A percentile compares a stretch with the other conserved stretches of the same genome.
phyloP scores from a whole-genome alignment of 1,140 invertebrate species.

The Aphidius ervi region DNA sequence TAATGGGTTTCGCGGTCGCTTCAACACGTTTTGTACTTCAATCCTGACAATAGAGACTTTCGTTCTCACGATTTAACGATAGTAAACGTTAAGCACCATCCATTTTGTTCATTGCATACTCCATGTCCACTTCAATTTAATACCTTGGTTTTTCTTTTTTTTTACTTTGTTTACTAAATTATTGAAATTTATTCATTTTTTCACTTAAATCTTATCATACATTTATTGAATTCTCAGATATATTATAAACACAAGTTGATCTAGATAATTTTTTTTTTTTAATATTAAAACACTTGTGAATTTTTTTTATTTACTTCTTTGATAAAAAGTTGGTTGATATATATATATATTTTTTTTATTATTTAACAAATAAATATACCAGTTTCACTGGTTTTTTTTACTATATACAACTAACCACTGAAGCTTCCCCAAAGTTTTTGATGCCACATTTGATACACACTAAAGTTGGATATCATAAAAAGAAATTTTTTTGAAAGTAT shows the following conservation, averaged over 20 bases:
- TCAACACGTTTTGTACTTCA: slow-evolving; percentile 32
- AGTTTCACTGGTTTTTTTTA: no score
- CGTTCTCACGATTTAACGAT: slow-evolving; percentile 30
- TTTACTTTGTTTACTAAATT: background rate
- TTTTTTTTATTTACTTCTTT: no score
- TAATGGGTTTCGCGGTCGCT: slow-evolving; percentile 38
- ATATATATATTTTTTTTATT: background rate
- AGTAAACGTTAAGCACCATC: slow-evolving; percentile 24
- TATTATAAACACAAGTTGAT: no score
- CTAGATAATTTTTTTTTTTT: background rate
- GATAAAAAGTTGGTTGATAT: background rate
- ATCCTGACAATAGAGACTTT: slow-evolving; percentile 30
- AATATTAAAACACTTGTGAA: no score
- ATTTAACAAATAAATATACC: no score
- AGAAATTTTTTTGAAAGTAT: no score
- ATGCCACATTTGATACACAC: no score
- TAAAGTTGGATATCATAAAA: no score
- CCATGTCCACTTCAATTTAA: background rate
- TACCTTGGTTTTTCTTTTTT: background rate
- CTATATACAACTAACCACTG: no score
- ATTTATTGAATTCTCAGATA: no score
- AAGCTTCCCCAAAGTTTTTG: no score
- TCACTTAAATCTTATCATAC: background rate
- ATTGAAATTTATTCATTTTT: no score
- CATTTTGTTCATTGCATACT: slow-evolving; percentile 2